phyloP scores from a whole-genome alignment of 2,113 vertebrate genomes.

The Apeltes quadracus region DNA sequence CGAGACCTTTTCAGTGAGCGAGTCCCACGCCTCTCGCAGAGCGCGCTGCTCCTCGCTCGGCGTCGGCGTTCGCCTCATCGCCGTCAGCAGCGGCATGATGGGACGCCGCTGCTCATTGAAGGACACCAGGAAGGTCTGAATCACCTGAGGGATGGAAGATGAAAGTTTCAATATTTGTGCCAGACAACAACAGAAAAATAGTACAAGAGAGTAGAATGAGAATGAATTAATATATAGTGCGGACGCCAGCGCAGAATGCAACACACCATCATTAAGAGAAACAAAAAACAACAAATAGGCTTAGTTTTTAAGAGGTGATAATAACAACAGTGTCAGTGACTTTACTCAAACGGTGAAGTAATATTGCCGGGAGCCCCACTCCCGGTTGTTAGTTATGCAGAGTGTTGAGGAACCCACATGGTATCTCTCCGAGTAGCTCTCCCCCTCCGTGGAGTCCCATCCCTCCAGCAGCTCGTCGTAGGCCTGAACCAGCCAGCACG shows the following conservation, averaged over 20 bases:
- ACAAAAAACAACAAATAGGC: not conserved
- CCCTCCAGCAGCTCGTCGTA: slow-evolving; percentile 85
- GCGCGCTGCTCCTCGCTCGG: slow-evolving; percentile 77
- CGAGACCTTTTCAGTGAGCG: slow-evolving; percentile 85
- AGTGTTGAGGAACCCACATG: slow-evolving; percentile 77
- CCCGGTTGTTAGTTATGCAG: too few relatives aligned
- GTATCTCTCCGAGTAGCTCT: slow-evolving; percentile 85
- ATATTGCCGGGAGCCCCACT: too few relatives aligned
- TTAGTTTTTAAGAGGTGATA: too few relatives aligned
- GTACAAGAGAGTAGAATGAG: not conserved
- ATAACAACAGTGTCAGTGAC: too few relatives aligned
- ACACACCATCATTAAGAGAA: too few relatives aligned
- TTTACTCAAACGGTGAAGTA: too few relatives aligned
- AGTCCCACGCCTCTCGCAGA: slow-evolving; percentile 83
- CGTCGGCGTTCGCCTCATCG: slow-evolving; percentile 75
- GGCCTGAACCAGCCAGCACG: slow-evolving; percentile 85
- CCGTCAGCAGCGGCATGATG: slow-evolving; percentile 83
- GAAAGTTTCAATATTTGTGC: not conserved
- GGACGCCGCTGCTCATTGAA: slow-evolving; percentile 85
- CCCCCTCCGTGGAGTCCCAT: slow-evolving; percentile 83
- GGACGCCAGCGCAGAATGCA: too few relatives aligned
- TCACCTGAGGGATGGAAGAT: slow-evolving; percentile 78
- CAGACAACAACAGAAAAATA: not conserved
- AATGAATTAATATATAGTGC: not conserved
- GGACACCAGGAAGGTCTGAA: slow-evolving; percentile 88